Conservation (phyloP, 2,888 invertebrate species). For the Lithophane leautieri region DNA sequence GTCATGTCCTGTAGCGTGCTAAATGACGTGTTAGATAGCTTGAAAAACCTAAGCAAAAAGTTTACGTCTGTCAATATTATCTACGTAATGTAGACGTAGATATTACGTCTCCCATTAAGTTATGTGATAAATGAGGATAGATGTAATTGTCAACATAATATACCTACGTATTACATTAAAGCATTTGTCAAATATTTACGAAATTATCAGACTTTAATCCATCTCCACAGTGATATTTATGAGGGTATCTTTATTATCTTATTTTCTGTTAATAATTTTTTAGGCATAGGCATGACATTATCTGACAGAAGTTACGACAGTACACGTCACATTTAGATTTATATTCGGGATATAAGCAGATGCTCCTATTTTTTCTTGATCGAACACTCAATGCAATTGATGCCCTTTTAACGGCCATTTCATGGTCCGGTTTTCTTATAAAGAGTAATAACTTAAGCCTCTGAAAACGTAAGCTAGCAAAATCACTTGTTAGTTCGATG, state of each 20-base stretch:
- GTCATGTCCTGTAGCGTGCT: background rate
- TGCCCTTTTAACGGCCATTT: background rate
- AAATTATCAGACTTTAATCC: conserved; percentile 17
- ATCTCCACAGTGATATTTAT: background rate
- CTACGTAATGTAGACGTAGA: conserved; percentile 33
- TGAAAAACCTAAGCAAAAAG: conserved; percentile 23
- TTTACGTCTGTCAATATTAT: conserved; percentile 10
- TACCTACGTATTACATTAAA: conserved; percentile 7
- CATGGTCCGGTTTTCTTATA: background rate
- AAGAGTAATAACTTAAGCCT: background rate
- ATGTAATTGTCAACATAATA: conserved; percentile 11
- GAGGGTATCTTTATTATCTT: background rate
- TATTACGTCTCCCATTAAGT: conserved; percentile 19
- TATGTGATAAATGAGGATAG: conserved; percentile 5
- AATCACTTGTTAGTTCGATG: background rate
- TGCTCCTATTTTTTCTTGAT: background rate
- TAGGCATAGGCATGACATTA: no score
- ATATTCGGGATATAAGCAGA: background rate
- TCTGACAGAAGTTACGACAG: background rate
- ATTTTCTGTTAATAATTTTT: background rate
- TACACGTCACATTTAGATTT: background rate
- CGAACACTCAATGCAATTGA: background rate
- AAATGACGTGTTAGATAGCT: conserved; percentile 15
- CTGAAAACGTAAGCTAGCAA: background rate
- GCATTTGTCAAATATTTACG: conserved; percentile 24